A percentile compares a stretch with the other conserved stretches of the same genome.
Conservation (phyloP, 2,888 invertebrate genomes). For the Perdita meconis region DNA sequence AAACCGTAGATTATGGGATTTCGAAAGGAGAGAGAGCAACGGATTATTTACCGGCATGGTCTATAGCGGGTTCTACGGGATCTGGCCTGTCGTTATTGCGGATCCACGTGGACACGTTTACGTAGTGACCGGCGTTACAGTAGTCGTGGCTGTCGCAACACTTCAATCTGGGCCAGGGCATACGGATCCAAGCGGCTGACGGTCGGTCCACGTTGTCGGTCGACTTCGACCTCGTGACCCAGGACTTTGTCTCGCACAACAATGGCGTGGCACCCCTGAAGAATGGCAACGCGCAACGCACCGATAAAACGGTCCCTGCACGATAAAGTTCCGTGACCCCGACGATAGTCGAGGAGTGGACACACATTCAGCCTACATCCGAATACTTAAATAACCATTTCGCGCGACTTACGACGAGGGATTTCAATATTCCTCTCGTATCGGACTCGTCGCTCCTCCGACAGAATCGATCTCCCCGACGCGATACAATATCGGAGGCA, state of each 20-base stretch:
- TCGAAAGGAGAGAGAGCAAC: neutral
- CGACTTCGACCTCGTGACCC: conserved; percentile 70
- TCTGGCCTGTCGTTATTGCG: conserved; percentile 23
- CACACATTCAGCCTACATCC: too few species aligned
- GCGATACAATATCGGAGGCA: neutral
- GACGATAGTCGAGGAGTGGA: conserved; percentile 38
- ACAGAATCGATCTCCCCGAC: conserved; percentile 3
- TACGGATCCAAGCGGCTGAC: conserved; percentile 57
- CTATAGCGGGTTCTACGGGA: conserved; percentile 11
- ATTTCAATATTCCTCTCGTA: conserved; percentile 40
- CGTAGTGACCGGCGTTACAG: conserved; percentile 72
- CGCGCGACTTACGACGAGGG: conserved; percentile 40
- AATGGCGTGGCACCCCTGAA: conserved; percentile 75
- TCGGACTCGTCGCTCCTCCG: neutral
- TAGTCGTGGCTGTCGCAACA: conserved; percentile 78
- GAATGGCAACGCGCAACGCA: conserved; percentile 34
- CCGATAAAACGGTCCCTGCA: conserved; percentile 49
- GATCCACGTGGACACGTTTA: conserved; percentile 59
- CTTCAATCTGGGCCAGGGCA: conserved; percentile 74
- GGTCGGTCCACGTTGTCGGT: conserved; percentile 49
- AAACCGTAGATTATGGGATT: too few species aligned
- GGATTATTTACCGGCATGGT: conserved; percentile 44
- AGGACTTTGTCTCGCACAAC: conserved; percentile 77
- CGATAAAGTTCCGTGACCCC: conserved; percentile 73
- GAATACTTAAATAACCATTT: conserved; percentile 57